Percentiles rank a stretch among this genome's conserved stretches.
These are phyloP conservation scores for Linnaemya vulpina DNA, from an alignment of 2,888 invertebrate species.

Conservation along the genomic window DNA sequence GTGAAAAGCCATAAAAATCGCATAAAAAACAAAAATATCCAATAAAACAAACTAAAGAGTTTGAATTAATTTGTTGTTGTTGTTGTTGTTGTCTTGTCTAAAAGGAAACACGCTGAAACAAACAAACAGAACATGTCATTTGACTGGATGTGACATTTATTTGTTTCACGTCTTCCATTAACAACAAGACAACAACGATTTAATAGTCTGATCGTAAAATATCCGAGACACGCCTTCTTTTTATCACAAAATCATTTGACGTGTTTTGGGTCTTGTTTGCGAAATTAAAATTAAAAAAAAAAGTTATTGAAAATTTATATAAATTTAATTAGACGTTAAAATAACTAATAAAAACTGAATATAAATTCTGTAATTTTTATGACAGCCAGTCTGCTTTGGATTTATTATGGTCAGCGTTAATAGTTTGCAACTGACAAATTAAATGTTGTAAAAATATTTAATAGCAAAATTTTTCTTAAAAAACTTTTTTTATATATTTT, in stretches of 20 bases:
- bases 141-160: neutral
- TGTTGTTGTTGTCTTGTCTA: slow-evolving; percentile 1
- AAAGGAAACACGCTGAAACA: neutral
- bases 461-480: no score
- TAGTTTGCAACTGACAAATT: neutral
- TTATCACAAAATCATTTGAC: neutral
- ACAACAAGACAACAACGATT: slow-evolving; percentile 6
- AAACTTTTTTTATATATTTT: no score
- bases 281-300: neutral
- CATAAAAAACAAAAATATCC: neutral
- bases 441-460: neutral
- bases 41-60: slow-evolving; percentile 28
- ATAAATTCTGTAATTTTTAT: neutral
- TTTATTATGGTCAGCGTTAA: neutral
- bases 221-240: neutral
- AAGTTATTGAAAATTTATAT: neutral
- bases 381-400: neutral
- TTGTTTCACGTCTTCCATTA: neutral
- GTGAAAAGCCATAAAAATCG: slow-evolving; percentile 26
- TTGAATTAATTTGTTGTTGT: neutral
- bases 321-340: neutral
- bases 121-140: slow-evolving; percentile 19
- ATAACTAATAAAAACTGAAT: neutral
- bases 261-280: neutral
- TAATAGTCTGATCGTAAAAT: slow-evolving; percentile 26